Base-by-base conservation (phyloP, 1,140 invertebrate species). In the Eurosta solidaginis region DNA sequence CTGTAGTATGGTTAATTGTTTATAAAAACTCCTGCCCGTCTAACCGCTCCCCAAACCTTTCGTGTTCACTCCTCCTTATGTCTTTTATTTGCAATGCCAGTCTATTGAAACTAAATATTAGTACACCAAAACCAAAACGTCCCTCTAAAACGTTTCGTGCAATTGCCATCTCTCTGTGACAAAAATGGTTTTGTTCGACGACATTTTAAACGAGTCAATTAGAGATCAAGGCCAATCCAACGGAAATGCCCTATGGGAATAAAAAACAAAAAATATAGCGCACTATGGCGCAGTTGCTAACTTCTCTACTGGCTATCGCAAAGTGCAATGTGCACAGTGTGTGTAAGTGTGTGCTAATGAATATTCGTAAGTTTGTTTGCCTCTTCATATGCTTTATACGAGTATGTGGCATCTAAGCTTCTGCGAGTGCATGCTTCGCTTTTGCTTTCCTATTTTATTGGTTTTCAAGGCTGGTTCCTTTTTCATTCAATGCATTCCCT, bases 171-270 rank as follows among this genome's bases (percentile, higher is more conserved):
- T 40, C 36, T 68, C 33, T 40, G 59, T 68, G 59, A 33, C 59
- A 68, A 68, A 68, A 27, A 29, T 33, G 7, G 12, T n/a, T n/a
- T n/a, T n/a, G 59, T 33, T 68, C 59, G 59, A 68, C 59, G 59
- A 68, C 59, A 68, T 68, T 68, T 68, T 68, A 47, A 50, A 76
- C 49, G 75, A 74, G 73, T 76, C 75, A 83, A 86, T 86, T 86
- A 81, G 54, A 76, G 52, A 79, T 80, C 85, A 86, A 86, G 85
- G 85, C 83, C 82, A 86, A 80, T 82, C 63, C 59, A 68, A 68
- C 59, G 84, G 84, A 85, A 84, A 80, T 83, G 76, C 63, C 76
- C 50, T 77, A 77, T 59, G 49, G 50, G 49, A 42, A 54, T 77
- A 22, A 20, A 40, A n/a, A n/a, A n/a, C n/a, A n/a, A 25, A 25